Conservation (phyloP, 2,888 invertebrate genomes). For the Stegana nigrithorax region DNA sequence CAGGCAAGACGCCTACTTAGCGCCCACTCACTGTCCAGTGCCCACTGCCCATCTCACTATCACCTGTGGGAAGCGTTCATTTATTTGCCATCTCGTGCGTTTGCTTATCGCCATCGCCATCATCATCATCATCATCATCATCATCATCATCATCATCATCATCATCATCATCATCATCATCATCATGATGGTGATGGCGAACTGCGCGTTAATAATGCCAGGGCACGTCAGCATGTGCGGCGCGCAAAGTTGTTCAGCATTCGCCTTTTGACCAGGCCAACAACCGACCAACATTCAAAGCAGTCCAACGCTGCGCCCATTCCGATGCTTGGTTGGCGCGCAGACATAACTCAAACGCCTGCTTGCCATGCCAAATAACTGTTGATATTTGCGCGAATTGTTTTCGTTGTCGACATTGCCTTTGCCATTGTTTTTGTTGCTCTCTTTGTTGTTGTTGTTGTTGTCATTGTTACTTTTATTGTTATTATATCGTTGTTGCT, state of each 20-base stretch:
- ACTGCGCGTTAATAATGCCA: constrained; percentile 10
- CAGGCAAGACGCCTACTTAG: not conserved
- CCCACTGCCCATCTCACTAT: not conserved
- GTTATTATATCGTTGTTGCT: too few relatives aligned
- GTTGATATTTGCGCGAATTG: constrained; percentile 18
- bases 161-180: too few relatives aligned
- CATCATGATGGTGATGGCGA: not conserved
- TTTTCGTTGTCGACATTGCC: not conserved
- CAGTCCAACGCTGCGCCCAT: too few relatives aligned
- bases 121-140: too few relatives aligned
- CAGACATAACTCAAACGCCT: not conserved
- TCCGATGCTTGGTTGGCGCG: too few relatives aligned
- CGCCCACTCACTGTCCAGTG: not conserved
- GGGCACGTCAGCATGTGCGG: not conserved
- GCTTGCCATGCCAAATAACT: constrained; percentile 16
- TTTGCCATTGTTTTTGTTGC: not conserved
- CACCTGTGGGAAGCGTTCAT: too few relatives aligned
- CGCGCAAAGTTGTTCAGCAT: not conserved
- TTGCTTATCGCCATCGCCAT: not conserved
- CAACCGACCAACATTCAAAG: not conserved
- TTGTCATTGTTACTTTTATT: not conserved
- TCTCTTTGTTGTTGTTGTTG: not conserved
- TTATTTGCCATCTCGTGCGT: not conserved
- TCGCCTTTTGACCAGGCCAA: constrained; percentile 10
- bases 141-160: too few relatives aligned